Evolutionary conservation across 1,140 invertebrate genomes (phyloP).

Genomic region (Caenorhabditis briggsae): DNA sequence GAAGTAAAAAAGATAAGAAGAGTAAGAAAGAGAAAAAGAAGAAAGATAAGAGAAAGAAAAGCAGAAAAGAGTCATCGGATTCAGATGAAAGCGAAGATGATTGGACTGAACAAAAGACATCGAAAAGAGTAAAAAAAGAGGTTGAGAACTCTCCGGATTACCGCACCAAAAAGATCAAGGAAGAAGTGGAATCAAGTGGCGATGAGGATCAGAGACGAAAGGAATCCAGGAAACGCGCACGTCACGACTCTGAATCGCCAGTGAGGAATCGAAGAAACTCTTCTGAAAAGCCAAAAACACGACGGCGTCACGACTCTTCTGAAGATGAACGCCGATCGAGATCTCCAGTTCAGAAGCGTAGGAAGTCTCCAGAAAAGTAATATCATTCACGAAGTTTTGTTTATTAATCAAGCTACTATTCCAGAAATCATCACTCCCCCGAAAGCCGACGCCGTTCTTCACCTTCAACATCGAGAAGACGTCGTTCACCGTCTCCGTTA

Average conservation of each 20-base stretch:
- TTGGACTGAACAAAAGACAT: slow-evolving; percentile 7
- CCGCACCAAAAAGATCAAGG: slow-evolving; percentile 28
- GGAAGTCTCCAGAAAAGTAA: no score
- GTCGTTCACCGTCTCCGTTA: not conserved
- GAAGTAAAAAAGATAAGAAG: slow-evolving; percentile 55
- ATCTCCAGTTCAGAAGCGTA: no score
- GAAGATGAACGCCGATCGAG: no score
- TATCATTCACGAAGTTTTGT: no score
- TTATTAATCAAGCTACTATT: not conserved
- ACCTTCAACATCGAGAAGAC: not conserved
- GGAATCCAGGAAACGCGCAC: slow-evolving; percentile 23
- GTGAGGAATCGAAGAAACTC: no score
- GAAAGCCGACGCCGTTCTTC: not conserved
- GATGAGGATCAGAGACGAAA: slow-evolving; percentile 19
- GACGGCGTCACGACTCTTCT: no score
- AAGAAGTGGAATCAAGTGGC: slow-evolving; percentile 27
- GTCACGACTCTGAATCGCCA: not conserved
- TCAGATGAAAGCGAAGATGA: slow-evolving; percentile 6
- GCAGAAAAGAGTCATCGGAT: slow-evolving; percentile 19
- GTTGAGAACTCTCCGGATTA: slow-evolving; percentile 7
- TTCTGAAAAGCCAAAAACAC: no score
- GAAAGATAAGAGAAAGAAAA: slow-evolving; percentile 60
- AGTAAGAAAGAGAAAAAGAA: slow-evolving; percentile 55
- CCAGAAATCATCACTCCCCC: not conserved
- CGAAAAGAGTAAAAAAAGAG: slow-evolving; percentile 1